A percentile compares a stretch with the other conserved stretches of the same genome.
Evolutionary conservation across 2,797 vertebrate genomes (phyloP).

Genomic region (Eutrigla gurnardus): DNA sequence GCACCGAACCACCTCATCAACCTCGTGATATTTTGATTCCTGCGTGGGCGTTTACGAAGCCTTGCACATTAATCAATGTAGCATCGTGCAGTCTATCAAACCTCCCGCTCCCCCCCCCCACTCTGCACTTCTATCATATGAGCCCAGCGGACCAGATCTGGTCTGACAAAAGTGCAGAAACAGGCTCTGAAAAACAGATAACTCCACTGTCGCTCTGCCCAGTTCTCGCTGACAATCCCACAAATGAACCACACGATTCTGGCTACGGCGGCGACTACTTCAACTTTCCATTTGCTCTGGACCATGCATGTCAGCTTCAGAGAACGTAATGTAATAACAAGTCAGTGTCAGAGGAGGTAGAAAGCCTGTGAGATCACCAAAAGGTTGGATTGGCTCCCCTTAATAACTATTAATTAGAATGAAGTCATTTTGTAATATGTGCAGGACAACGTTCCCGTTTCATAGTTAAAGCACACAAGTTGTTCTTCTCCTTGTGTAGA

Average conservation of each 20-base stretch:
- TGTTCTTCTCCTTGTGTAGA: constrained; percentile 4
- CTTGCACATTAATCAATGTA: background rate
- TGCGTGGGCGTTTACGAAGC: constrained; percentile 12
- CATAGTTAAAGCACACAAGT: background rate
- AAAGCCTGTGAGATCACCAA: constrained; percentile 15
- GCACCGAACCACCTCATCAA: constrained; percentile 31
- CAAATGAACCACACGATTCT: constrained; percentile 44
- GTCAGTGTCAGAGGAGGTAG: constrained; percentile 6
- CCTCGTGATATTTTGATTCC: constrained; percentile 19
- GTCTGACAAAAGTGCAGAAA: constrained; percentile 37
- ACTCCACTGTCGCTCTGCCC: constrained; percentile 26
- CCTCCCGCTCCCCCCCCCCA: background rate
- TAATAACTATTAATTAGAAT: constrained; percentile 13
- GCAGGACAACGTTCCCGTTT: background rate
- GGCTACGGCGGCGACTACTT: constrained; percentile 19
- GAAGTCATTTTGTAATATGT: constrained; percentile 1
- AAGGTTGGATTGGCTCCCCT: background rate
- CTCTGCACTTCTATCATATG: constrained; percentile 13
- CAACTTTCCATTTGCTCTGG: constrained; percentile 45
- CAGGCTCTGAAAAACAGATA: constrained; percentile 27
- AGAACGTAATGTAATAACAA: constrained; percentile 43
- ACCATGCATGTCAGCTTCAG: constrained; percentile 19
- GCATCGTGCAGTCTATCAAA: background rate
- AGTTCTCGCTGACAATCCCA: constrained; percentile 16
- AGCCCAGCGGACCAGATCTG: constrained; percentile 15